phyloP scores from a whole-genome alignment of 2,113 vertebrate species.

The Holacanthus passer region DNA sequence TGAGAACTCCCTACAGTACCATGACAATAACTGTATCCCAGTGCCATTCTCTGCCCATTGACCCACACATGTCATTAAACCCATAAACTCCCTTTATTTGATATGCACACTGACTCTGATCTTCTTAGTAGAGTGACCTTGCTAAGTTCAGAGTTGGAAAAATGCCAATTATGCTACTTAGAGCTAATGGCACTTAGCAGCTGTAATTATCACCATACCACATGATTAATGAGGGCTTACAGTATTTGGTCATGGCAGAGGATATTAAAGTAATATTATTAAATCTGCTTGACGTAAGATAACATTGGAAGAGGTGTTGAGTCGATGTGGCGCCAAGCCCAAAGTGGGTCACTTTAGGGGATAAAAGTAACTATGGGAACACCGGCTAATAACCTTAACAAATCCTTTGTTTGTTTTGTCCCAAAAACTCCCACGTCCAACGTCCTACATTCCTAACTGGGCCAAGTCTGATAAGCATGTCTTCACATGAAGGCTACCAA shows the following conservation, averaged over 20 bases:
- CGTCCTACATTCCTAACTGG: constrained; percentile 25
- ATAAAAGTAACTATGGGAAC: constrained; percentile 21
- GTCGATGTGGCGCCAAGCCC: background rate
- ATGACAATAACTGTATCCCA: background rate
- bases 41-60: constrained; percentile 9
- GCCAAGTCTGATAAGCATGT: background rate
- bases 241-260: background rate
- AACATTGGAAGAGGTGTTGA: constrained; percentile 15
- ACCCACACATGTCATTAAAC: constrained; percentile 44
- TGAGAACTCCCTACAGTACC: background rate
- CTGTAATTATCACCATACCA: constrained; percentile 40
- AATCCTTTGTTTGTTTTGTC: constrained; percentile 19
- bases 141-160: constrained; percentile 45
- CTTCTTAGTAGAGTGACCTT: constrained; percentile 58
- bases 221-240: constrained; percentile 62
- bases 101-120: background rate
- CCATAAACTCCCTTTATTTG: constrained; percentile 16
- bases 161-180: constrained; percentile 48
- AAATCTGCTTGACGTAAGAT: constrained; percentile 24
- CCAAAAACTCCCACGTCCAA: background rate
- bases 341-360: constrained; percentile 20
- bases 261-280: constrained; percentile 51
- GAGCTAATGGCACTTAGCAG: constrained; percentile 52
- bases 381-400: background rate
- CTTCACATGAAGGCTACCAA: background rate